A percentile compares a stretch with the other conserved stretches of the same genome.
Conservation (phyloP, 2,888 invertebrate genomes). For the Amiota mariae region DNA sequence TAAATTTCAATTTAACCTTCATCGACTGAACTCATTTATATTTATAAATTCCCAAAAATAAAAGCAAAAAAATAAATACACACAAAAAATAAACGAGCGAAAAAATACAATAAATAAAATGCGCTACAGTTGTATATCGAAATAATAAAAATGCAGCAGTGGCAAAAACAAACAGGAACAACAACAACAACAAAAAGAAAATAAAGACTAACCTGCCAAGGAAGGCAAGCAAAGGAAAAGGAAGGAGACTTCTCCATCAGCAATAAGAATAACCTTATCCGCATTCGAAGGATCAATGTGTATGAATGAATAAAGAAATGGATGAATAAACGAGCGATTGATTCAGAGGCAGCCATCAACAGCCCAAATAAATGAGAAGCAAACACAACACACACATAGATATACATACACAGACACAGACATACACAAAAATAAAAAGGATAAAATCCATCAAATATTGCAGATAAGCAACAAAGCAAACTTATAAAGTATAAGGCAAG, state of each 20-base stretch:
- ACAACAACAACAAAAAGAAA: neutral
- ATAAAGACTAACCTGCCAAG: slow-evolving; percentile 17
- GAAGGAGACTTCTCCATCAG: slow-evolving; percentile 36
- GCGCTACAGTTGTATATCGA: slow-evolving; percentile 1
- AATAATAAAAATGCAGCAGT: slow-evolving; percentile 26
- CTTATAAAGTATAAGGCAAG: slow-evolving; percentile 16
- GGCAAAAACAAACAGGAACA: neutral
- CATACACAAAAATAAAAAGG: slow-evolving; percentile 36
- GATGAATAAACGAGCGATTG: slow-evolving; percentile 31
- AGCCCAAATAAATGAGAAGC: slow-evolving; percentile 20
- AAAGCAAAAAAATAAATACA: slow-evolving; percentile 30
- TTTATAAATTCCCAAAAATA: slow-evolving; percentile 69
- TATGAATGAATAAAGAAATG: neutral
- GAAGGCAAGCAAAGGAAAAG: slow-evolving; percentile 25
- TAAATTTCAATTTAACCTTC: slow-evolving; percentile 70
- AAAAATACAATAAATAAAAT: slow-evolving; percentile 30
- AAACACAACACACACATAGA: slow-evolving; percentile 10
- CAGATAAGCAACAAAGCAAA: slow-evolving; percentile 54
- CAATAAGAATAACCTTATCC: slow-evolving; percentile 20
- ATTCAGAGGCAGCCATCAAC: slow-evolving; percentile 37
- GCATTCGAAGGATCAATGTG: slow-evolving; percentile 15
- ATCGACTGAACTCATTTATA: slow-evolving; percentile 73
- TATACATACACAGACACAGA: slow-evolving; percentile 42
- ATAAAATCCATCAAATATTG: slow-evolving; percentile 66
- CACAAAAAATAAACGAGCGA: slow-evolving; percentile 32